Evolutionary conservation across 2,113 vertebrate species (phyloP).

Genomic region (Megaptera novaeangliae): DNA sequence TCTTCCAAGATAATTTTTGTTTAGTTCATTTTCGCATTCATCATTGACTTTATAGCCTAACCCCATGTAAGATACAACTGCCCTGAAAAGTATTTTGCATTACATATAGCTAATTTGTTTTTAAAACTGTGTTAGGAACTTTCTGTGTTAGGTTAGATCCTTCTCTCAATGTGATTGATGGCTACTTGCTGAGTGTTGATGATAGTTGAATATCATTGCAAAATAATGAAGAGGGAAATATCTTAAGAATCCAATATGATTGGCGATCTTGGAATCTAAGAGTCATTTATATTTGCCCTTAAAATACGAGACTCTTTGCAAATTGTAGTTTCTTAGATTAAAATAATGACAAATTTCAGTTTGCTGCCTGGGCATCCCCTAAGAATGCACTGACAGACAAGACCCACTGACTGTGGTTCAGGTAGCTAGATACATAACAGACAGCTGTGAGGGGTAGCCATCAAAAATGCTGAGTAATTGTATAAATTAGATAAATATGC

Average conservation of each 20-base stretch:
- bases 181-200: background rate
- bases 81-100: background rate
- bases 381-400: background rate
- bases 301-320: background rate
- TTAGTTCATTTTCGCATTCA: background rate
- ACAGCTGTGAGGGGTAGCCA: background rate
- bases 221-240: conserved; percentile 15
- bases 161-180: background rate
- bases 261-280: background rate
- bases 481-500: background rate
- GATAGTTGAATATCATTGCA: background rate
- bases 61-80: background rate
- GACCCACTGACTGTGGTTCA: background rate
- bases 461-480: background rate
- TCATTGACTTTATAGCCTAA: background rate
- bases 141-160: background rate
- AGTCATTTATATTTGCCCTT: background rate
- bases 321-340: background rate
- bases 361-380: background rate
- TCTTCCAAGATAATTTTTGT: background rate
- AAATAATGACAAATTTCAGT: background rate
- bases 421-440: background rate
- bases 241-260: background rate
- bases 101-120: background rate
- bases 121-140: background rate